Conservation (phyloP, 2,113 vertebrate species). For the Melanocharis versteri region DNA sequence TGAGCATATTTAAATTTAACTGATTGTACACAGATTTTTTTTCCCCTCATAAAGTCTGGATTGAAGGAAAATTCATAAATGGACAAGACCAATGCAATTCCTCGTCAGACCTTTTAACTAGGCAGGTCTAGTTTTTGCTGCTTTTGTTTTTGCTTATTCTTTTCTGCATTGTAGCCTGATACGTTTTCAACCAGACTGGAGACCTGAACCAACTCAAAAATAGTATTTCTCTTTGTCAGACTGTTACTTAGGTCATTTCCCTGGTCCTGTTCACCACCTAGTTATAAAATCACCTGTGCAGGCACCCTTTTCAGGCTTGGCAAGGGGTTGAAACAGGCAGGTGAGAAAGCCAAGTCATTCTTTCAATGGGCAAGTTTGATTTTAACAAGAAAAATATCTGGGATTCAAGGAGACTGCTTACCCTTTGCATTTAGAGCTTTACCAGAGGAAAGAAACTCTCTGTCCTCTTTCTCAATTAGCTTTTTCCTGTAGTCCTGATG, state of each 20-base stretch:
- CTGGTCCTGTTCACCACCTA: fast-evolving
- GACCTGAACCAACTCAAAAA: neutral
- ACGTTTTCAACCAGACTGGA: neutral
- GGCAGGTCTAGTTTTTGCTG: neutral
- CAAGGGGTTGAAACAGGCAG: neutral
- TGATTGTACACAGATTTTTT: neutral
- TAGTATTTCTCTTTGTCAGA: neutral
- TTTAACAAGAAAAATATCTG: neutral
- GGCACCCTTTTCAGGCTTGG: neutral
- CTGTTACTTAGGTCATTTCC: neutral
- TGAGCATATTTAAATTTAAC: neutral
- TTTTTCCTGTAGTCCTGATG: neutral
- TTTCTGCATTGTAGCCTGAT: neutral
- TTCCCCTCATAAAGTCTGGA: neutral
- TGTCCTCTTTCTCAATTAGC: neutral
- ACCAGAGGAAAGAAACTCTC: neutral
- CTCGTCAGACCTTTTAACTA: neutral
- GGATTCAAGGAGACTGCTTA: neutral
- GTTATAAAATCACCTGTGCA: neutral
- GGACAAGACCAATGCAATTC: neutral
- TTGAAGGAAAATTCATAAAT: neutral
- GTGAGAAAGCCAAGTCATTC: neutral
- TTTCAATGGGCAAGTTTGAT: neutral
- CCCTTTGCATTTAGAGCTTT: neutral
- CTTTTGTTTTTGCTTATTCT: neutral